Evolutionary conservation across 1,140 invertebrate genomes (phyloP).

Genomic region (Daktulosphaira vitifoliae): DNA sequence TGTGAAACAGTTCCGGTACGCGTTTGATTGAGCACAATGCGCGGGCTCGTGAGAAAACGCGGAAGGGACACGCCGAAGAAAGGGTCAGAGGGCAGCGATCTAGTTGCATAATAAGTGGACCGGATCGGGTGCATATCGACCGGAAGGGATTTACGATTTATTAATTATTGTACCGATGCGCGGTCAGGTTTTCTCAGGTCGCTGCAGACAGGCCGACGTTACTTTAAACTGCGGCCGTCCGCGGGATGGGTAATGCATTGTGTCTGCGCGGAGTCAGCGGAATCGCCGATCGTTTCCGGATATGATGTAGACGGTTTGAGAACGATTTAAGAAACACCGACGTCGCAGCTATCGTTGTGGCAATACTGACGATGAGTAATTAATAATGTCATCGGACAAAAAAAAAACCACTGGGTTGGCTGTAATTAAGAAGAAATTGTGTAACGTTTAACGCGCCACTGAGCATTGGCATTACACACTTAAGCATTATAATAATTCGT

Average conservation of each 20-base stretch:
- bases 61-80: constrained; percentile 10
- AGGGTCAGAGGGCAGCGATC: constrained; percentile 24
- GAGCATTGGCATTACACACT: too few relatives aligned
- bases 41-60: constrained; percentile 29
- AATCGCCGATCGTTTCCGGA: background rate
- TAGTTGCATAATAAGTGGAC: constrained; percentile 19
- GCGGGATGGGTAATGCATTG: too few relatives aligned
- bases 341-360: background rate
- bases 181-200: too few relatives aligned
- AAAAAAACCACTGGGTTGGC: too few relatives aligned
- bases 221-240: too few relatives aligned
- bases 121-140: constrained; percentile 26
- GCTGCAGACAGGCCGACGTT: too few relatives aligned
- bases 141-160: constrained; percentile 26
- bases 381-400: too few relatives aligned
- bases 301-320: background rate
- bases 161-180: background rate
- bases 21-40: background rate
- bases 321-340: background rate
- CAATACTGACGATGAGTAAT: background rate
- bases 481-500: too few relatives aligned
- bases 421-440: too few relatives aligned
- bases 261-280: too few relatives aligned
- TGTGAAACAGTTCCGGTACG: constrained; percentile 31
- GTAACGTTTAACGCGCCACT: too few relatives aligned